phyloP scores from a whole-genome alignment of 2,113 vertebrate genomes.

The Crotophaga sulcirostris region DNA sequence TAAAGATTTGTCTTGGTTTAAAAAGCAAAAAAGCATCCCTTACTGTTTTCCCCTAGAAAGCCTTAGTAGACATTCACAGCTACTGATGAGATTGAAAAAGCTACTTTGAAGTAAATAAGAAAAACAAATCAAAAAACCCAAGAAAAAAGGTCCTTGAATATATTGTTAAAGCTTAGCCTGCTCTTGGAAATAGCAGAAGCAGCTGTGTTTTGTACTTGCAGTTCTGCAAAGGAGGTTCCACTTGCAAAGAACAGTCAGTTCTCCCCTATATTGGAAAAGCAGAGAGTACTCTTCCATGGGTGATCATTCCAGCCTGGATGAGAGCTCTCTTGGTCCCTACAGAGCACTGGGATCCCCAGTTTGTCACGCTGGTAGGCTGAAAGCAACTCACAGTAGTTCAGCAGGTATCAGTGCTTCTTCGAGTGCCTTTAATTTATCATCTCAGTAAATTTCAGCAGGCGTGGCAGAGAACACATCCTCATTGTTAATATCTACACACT shows the following conservation, averaged over 20 bases:
- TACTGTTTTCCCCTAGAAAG: not conserved
- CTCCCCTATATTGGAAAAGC: accelerated
- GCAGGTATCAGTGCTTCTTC: too few species aligned
- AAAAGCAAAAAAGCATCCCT: not conserved
- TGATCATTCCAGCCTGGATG: not conserved
- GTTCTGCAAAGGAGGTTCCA: accelerated
- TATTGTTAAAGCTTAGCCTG: not conserved
- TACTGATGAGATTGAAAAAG: not conserved
- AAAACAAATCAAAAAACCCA: accelerated
- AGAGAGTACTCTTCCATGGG: accelerated
- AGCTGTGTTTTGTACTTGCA: not conserved
- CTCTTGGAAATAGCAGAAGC: not conserved
- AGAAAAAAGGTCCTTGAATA: not conserved
- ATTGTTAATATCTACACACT: too few species aligned
- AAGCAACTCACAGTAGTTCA: not conserved
- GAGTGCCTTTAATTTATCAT: not conserved
- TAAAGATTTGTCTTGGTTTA: not conserved
- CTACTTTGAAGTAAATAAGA: not conserved
- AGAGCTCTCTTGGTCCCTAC: accelerated
- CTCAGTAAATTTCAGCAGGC: not conserved
- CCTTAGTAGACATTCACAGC: not conserved
- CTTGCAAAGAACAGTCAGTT: not conserved
- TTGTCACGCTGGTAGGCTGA: accelerated
- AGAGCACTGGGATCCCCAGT: not conserved
- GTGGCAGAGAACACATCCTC: accelerated